phyloP scores from a whole-genome alignment of 1,140 invertebrate species.

The Bemisia tabaci region DNA sequence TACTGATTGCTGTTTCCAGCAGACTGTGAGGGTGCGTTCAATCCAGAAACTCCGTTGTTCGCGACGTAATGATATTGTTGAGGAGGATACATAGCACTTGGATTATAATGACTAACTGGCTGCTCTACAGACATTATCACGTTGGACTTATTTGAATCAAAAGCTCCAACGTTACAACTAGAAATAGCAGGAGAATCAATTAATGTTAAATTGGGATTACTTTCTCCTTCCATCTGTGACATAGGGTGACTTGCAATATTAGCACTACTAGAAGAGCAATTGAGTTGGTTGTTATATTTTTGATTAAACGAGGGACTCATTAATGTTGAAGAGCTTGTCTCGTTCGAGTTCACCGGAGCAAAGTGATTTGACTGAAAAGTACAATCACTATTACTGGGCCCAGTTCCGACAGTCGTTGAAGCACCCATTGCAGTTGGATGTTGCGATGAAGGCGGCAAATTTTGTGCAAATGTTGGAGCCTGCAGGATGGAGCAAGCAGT shows the following conservation, averaged over 20 bases:
- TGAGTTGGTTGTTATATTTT: background rate
- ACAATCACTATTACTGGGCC: background rate
- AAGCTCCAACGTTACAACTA: background rate
- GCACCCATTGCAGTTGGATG: slow-evolving; percentile 20
- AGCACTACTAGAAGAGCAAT: background rate
- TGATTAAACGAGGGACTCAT: background rate
- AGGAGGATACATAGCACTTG: background rate
- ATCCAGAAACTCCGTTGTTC: background rate
- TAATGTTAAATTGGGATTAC: background rate
- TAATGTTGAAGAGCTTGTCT: background rate
- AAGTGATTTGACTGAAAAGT: background rate
- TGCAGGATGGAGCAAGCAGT: too few relatives aligned
- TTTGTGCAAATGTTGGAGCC: too few relatives aligned
- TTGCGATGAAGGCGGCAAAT: background rate
- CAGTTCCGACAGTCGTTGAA: slow-evolving; percentile 13
- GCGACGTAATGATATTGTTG: background rate
- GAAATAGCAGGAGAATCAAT: background rate
- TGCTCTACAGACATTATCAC: background rate
- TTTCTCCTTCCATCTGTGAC: background rate
- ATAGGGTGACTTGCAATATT: background rate
- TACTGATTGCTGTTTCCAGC: background rate
- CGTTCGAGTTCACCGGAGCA: background rate
- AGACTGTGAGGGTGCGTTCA: background rate
- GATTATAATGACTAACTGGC: background rate
- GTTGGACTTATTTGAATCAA: background rate